Conservation (phyloP, 1,140 invertebrate genomes). For the Drosophila saltans region DNA sequence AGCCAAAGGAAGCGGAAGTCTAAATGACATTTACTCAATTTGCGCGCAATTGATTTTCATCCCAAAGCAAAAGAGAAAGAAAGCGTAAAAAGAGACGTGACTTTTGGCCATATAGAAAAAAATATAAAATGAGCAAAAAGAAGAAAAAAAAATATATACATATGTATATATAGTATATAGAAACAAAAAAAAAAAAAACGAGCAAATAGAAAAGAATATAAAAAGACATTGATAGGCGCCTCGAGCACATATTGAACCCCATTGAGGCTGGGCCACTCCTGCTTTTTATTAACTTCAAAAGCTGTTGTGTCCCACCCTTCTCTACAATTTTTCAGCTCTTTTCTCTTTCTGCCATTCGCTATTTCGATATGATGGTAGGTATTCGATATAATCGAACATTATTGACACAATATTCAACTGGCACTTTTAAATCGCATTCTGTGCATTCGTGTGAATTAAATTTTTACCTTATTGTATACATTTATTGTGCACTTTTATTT, state of each 20-base stretch:
- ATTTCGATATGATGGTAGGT: slow-evolving; percentile 23
- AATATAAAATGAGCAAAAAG: slow-evolving; percentile 41
- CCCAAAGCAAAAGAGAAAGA: slow-evolving; percentile 24
- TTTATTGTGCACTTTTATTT: neutral
- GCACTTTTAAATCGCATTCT: slow-evolving; percentile 33
- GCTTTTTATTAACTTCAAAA: slow-evolving; percentile 49
- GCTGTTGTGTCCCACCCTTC: slow-evolving; percentile 14
- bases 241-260: slow-evolving; percentile 14
- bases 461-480: neutral
- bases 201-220: slow-evolving; percentile 4
- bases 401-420: slow-evolving; percentile 68
- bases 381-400: slow-evolving; percentile 71
- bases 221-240: slow-evolving; percentile 21
- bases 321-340: neutral
- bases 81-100: slow-evolving; percentile 67
- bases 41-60: slow-evolving; percentile 70
- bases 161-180: neutral
- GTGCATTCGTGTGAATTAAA: slow-evolving; percentile 23
- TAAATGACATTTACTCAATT: slow-evolving; percentile 77
- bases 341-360: slow-evolving; percentile 1
- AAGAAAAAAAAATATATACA: slow-evolving; percentile 18
- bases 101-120: slow-evolving; percentile 51
- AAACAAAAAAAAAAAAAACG: slow-evolving; percentile 1
- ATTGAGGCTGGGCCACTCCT: slow-evolving; percentile 3
- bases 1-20: slow-evolving; percentile 59